These are phyloP conservation scores for Epicampocera succincta DNA, from an alignment of 2,888 invertebrate genomes.

Conservation along the genomic window DNA sequence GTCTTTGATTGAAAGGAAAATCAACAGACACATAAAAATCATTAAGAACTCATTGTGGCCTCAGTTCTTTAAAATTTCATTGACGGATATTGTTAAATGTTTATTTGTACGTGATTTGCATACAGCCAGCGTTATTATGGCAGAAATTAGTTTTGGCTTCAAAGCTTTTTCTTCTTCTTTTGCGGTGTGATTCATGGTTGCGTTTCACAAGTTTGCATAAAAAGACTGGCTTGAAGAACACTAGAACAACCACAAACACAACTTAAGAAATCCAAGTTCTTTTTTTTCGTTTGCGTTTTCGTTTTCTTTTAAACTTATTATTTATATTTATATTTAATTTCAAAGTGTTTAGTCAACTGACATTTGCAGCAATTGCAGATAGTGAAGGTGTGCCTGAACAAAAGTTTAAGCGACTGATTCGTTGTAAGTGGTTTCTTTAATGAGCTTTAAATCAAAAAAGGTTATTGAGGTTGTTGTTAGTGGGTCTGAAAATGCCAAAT, in stretches of 20 bases:
- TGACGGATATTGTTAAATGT: slow-evolving; percentile 64
- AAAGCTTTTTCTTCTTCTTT: slow-evolving; percentile 20
- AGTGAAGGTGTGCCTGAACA: slow-evolving; percentile 50
- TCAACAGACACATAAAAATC: slow-evolving; percentile 23
- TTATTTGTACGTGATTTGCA: slow-evolving; percentile 64
- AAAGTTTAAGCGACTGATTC: slow-evolving; percentile 13
- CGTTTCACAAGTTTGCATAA: slow-evolving; percentile 26
- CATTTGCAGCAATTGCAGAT: slow-evolving; percentile 62
- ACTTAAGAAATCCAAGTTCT: slow-evolving; percentile 18
- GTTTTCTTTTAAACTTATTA: too few species aligned
- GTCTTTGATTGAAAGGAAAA: slow-evolving; percentile 55
- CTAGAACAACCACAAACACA: slow-evolving; percentile 32
- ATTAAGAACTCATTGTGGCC: slow-evolving; percentile 30
- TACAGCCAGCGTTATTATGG: slow-evolving; percentile 47
- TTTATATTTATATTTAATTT: slow-evolving; percentile 20
- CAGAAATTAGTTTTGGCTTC: slow-evolving; percentile 28
- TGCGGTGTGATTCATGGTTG: slow-evolving; percentile 60
- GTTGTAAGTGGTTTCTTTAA: slow-evolving; percentile 4
- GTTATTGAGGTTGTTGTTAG: slow-evolving; percentile 51
- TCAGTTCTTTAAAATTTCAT: slow-evolving; percentile 61
- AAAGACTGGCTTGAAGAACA: slow-evolving; percentile 55
- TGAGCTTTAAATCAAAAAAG: slow-evolving; percentile 45
- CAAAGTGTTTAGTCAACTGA: slow-evolving; percentile 53
- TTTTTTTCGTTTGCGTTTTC: background rate
- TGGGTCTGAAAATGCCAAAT: slow-evolving; percentile 35